Base-by-base conservation (phyloP, 2,888 invertebrate genomes). In the Tenthredo livida region DNA sequence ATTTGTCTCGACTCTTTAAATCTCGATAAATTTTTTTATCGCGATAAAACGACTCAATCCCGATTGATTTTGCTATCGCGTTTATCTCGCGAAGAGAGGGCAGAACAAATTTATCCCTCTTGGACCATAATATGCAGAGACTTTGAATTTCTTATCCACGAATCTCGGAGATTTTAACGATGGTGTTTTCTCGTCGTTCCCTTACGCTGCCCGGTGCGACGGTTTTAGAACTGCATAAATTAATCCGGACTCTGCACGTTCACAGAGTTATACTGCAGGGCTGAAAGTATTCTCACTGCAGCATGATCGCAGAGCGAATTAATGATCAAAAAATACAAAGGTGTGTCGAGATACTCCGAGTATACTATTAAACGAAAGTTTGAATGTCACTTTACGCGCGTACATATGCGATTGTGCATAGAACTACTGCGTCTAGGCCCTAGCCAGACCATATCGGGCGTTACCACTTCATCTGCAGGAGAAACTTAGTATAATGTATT, bases 181-280 rank as follows among this genome's bases (percentile, higher is more conserved):
- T 50, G 40, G 15, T 61, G 21, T 40, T 61, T 78, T n/a, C 33
- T 80, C 80, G 21, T 61, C 40, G 29, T 7, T 29, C 25, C 72
- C n/a, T 6, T 2, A 37, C 7, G 33, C 33, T 17, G 17, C n/a
- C 33, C 29, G 15, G 77, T n/a, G 3, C 58, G 25, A 37, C 61
- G 80, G 80, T 80, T 80, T 80, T 80, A 80, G 80, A 80, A 80
- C 80, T 80, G 58, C 40, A 80, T 80, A 80, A 80, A 80, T 80
- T 80, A 80, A 80, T 80, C 40, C 80, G 6, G n/a, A 58, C 61
- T 40, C 80, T n/a, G 80, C 10, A 40, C 58, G 29, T n/a, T 80
- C n/a, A 61, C 37, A 33, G 25, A 15, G 17, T 3, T 47, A n/a
- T 77, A 47, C 25, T 12, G 9, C 25, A 54, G 6, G 6, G 29